Evolutionary conservation across 2,888 invertebrate genomes (phyloP).

Genomic region (Drosophila eohydei): DNA sequence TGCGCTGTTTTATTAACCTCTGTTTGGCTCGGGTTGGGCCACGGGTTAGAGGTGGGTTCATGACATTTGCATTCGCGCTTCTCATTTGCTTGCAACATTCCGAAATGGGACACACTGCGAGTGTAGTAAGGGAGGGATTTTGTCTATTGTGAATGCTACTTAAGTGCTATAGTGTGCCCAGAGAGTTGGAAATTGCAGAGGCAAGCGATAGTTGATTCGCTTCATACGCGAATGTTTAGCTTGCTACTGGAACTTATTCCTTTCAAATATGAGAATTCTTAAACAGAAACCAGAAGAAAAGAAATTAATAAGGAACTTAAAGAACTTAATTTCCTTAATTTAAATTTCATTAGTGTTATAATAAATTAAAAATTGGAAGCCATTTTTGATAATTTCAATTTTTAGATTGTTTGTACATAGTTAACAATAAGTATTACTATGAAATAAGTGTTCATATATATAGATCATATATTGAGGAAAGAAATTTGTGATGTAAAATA

Average conservation of each 20-base stretch:
- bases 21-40: conserved; percentile 60
- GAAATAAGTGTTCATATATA: too few species aligned
- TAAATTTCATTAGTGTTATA: background rate
- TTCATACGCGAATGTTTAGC: background rate
- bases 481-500: too few species aligned
- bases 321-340: background rate
- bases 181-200: background rate
- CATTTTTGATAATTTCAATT: background rate
- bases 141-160: conserved; percentile 52
- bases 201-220: conserved; percentile 16
- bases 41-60: conserved; percentile 81
- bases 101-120: conserved; percentile 70
- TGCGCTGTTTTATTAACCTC: conserved; percentile 79
- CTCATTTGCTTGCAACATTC: conserved; percentile 55
- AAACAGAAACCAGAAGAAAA: background rate
- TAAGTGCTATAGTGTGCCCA: conserved; percentile 42
- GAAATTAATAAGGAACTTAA: background rate
- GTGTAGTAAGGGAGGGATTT: background rate
- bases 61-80: conserved; percentile 57
- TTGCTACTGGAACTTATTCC: background rate
- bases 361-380: background rate
- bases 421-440: background rate
- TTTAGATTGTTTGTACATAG: background rate
- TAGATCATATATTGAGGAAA: too few species aligned
- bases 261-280: background rate